Evolutionary conservation across 2,888 invertebrate genomes (phyloP).

Genomic region (Nowickia ferox): DNA sequence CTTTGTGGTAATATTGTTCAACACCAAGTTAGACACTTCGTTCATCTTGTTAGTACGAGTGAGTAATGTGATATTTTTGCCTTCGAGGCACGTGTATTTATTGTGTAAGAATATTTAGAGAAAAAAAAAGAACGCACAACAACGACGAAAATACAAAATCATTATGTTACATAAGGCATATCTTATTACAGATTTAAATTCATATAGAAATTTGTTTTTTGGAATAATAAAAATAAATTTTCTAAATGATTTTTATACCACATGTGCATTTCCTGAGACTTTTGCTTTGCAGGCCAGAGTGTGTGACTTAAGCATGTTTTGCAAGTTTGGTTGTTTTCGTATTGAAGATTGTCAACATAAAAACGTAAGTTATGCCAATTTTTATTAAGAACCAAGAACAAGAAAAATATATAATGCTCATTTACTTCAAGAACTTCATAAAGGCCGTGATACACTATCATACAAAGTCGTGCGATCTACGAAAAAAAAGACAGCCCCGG

Average conservation of each 20-base stretch:
- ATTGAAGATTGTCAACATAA: background rate
- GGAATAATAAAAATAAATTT: slow-evolving; percentile 44
- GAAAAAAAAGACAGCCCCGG: too few species aligned
- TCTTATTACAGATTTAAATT: slow-evolving; percentile 68
- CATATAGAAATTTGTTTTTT: slow-evolving; percentile 43
- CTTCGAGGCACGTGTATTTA: slow-evolving; percentile 66
- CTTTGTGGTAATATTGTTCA: slow-evolving; percentile 80
- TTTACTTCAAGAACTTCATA: too few species aligned
- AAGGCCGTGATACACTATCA: too few species aligned
- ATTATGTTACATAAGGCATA: slow-evolving; percentile 65
- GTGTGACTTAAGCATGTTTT: background rate
- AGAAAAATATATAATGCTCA: too few species aligned
- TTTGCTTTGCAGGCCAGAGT: slow-evolving; percentile 1
- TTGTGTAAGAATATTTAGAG: slow-evolving; percentile 26
- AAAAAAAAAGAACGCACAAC: background rate
- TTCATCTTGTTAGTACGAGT: slow-evolving; percentile 81
- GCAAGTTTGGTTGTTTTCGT: background rate
- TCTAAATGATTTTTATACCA: background rate
- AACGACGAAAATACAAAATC: slow-evolving; percentile 37
- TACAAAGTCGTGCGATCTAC: too few species aligned
- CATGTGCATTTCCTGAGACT: slow-evolving; percentile 45
- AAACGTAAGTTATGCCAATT: background rate
- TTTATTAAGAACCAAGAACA: too few species aligned
- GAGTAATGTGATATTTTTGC: slow-evolving; percentile 75
- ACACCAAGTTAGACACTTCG: slow-evolving; percentile 83